phyloP scores from a whole-genome alignment of 2,888 invertebrate species.

The Andrena trimmerana region DNA sequence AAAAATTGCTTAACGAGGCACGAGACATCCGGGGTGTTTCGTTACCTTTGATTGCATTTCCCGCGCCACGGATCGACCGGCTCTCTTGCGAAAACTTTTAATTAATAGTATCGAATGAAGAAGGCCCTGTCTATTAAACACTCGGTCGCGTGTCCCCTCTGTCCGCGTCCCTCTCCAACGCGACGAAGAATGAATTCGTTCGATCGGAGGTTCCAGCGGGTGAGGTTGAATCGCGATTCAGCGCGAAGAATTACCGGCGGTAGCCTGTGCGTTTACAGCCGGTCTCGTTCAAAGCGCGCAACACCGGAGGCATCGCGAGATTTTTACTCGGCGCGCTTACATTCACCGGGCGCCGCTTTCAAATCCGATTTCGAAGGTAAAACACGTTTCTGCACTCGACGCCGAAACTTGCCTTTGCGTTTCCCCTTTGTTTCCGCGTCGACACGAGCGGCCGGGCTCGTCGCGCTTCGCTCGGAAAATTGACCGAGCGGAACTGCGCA shows the following conservation, averaged over 20 bases:
- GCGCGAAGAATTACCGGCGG: conserved; percentile 3
- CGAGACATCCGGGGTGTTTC: conserved; percentile 58
- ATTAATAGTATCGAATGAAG: conserved; percentile 62
- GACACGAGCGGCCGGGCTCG: background rate
- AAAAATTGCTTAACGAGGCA: conserved; percentile 67
- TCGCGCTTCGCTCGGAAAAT: conserved; percentile 28
- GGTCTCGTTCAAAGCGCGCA: conserved; percentile 15
- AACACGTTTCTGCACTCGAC: conserved; percentile 71
- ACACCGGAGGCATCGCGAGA: conserved; percentile 15
- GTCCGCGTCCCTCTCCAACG: background rate
- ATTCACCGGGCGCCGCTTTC: conserved; percentile 45
- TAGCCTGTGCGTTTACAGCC: conserved; percentile 9
- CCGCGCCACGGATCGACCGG: conserved; percentile 30
- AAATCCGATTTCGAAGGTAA: conserved; percentile 64
- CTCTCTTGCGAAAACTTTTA: conserved; percentile 63
- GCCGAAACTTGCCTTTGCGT: conserved; percentile 53
- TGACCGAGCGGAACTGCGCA: conserved; percentile 38
- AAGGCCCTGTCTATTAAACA: conserved; percentile 24
- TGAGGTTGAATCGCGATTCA: background rate
- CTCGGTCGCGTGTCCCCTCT: conserved; percentile 2
- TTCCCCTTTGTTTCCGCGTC: conserved; percentile 49
- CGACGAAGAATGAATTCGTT: background rate
- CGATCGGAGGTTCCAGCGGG: background rate
- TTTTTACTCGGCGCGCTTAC: conserved; percentile 30
- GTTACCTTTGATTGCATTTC: conserved; percentile 64